Evolutionary conservation across 2,888 invertebrate genomes (phyloP).

Genomic region (Horisme vitalbata): DNA sequence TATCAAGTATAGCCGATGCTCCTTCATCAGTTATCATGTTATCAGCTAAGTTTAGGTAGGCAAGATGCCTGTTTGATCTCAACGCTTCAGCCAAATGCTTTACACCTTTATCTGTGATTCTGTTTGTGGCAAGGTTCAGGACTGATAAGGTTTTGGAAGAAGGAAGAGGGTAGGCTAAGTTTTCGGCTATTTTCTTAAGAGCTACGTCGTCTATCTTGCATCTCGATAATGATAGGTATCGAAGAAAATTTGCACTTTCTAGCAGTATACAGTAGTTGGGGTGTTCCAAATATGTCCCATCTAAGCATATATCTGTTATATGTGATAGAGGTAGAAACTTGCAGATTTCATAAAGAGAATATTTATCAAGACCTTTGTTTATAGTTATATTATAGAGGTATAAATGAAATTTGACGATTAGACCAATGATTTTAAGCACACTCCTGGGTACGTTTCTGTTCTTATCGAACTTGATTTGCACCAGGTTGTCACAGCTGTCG

Average conservation of each 20-base stretch:
- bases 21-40: constrained; percentile 57
- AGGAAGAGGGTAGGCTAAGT: constrained; percentile 39
- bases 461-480: constrained; percentile 47
- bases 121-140: constrained; percentile 59
- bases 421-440: constrained; percentile 47
- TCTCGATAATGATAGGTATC: constrained; percentile 51
- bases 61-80: constrained; percentile 50
- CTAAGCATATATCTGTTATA: constrained; percentile 58
- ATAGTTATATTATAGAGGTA: constrained; percentile 44
- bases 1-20: constrained; percentile 39
- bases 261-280: constrained; percentile 53
- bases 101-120: constrained; percentile 55
- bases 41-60: constrained; percentile 56
- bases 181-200: constrained; percentile 44
- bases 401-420: constrained; percentile 47
- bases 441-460: constrained; percentile 44
- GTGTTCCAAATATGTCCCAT: constrained; percentile 42
- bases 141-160: constrained; percentile 46
- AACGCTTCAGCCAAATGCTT: constrained; percentile 45
- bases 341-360: constrained; percentile 48
- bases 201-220: constrained; percentile 52
- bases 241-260: constrained; percentile 36
- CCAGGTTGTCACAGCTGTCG: constrained; percentile 42
- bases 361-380: constrained; percentile 40
- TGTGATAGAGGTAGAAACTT: constrained; percentile 43